Conservation (phyloP, 1,140 invertebrate genomes). For the Brachionus plicatilis region DNA sequence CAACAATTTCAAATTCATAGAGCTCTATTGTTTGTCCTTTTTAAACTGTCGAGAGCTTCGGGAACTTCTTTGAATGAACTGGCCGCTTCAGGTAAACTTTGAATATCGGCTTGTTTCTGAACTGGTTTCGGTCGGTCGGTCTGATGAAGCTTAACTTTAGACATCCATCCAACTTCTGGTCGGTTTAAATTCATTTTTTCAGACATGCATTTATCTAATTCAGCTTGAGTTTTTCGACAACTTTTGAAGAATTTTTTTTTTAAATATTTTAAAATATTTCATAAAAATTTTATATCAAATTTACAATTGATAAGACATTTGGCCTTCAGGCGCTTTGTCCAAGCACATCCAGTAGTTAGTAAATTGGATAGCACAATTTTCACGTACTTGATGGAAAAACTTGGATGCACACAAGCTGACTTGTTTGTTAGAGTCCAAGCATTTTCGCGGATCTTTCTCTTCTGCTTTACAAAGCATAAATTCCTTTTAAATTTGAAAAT, state of each 20-base stretch:
- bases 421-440: constrained; percentile 6
- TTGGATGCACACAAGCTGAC: constrained; percentile 28
- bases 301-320: constrained; percentile 38
- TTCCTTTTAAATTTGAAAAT: constrained; percentile 17
- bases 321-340: constrained; percentile 31
- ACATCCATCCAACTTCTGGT: constrained; percentile 37
- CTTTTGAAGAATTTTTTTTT: not conserved
- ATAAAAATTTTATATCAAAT: not conserved
- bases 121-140: constrained; percentile 13
- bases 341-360: constrained; percentile 39
- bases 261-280: not conserved
- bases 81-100: not conserved
- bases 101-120: not conserved
- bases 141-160: not conserved
- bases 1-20: not conserved
- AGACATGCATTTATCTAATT: constrained; percentile 27
- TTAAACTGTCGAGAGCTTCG: constrained; percentile 32
- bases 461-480: constrained; percentile 40
- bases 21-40: constrained; percentile 8
- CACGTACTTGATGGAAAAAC: constrained; percentile 13
- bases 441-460: constrained; percentile 40
- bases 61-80: constrained; percentile 2
- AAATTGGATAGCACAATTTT: constrained; percentile 32
- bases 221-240: constrained; percentile 11
- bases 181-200: constrained; percentile 39